Evolutionary conservation across 2,797 vertebrate genomes (phyloP).

Genomic region (Enteromius paludinosus): DNA sequence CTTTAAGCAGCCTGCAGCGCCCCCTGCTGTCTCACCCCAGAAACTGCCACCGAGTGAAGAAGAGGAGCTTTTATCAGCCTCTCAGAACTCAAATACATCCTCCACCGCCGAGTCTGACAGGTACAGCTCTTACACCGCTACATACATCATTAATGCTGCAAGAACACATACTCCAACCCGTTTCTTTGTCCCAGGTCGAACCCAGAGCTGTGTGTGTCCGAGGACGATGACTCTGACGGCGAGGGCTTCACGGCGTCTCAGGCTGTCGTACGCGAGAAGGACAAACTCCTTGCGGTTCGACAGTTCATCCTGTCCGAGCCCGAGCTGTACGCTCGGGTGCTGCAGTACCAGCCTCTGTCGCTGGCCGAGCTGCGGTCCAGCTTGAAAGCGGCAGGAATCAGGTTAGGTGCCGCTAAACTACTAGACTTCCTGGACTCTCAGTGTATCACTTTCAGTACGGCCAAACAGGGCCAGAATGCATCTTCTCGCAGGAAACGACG

Average conservation of each 20-base stretch:
- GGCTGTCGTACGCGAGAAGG: slow-evolving; percentile 70
- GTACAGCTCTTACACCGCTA: slow-evolving; percentile 65
- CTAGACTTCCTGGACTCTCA: slow-evolving; percentile 91
- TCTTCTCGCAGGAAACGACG: slow-evolving; percentile 56
- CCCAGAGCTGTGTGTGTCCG: slow-evolving; percentile 74
- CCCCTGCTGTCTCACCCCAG: slow-evolving; percentile 55
- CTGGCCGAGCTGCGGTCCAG: slow-evolving; percentile 81
- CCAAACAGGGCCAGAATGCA: slow-evolving; percentile 71
- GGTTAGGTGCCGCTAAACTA: slow-evolving; percentile 83
- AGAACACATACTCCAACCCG: neutral
- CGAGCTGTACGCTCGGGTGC: slow-evolving; percentile 80
- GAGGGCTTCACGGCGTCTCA: slow-evolving; percentile 84
- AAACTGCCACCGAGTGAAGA: slow-evolving; percentile 49
- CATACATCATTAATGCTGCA: neutral
- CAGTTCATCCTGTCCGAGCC: slow-evolving; percentile 83
- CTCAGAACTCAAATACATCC: slow-evolving; percentile 82
- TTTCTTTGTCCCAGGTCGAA: slow-evolving; percentile 72
- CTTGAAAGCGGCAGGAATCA: slow-evolving; percentile 85
- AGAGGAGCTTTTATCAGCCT: slow-evolving; percentile 70
- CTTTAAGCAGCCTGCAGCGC: slow-evolving; percentile 71
- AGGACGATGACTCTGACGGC: slow-evolving; percentile 75
- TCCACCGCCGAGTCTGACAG: slow-evolving; percentile 84
- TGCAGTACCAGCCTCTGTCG: slow-evolving; percentile 90
- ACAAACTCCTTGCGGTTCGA: slow-evolving; percentile 77
- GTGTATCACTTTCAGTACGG: slow-evolving; percentile 91